Base-by-base conservation (phyloP, 2,888 invertebrate genomes). In the Dasypolia templi region DNA sequence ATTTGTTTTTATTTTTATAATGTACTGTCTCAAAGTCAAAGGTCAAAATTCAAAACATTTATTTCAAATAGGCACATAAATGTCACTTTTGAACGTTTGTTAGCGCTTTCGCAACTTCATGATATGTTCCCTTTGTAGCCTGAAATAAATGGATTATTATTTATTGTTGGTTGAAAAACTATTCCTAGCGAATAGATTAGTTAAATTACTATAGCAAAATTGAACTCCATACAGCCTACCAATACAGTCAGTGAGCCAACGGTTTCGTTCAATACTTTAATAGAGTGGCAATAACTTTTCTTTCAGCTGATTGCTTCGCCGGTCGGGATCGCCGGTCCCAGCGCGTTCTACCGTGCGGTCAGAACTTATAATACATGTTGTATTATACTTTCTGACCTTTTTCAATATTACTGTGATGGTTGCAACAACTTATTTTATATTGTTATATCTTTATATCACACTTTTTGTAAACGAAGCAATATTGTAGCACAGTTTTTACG, bases 311-410 rank as follows among this genome's bases (percentile, higher is more conserved):
- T 89, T 89, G 88, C 91, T 87, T 84, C 90, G 79, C 79, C 88
- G 89, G 86, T 89, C 90, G 89, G 89, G 89, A 86, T 85, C 86
- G 74, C 58, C 84, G 87, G 77, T 87, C 89, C 87, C 87, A 85
- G 89, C 88, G 87, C 89, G 89, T 90, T 87, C 84, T 68, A 75
- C 87, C 89, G 85, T 79, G 80, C 90, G 95, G 95, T 94, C 95
- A 93, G 95, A 94, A 93, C 84, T 93, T 93, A 93, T 94, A 95
- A 95, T 95, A 95, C 95, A 69, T 46, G 35, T 72, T 81, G 95
- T 95, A 94, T 95, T 95, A 95, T 92, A 86, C 90, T 91, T 95
- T 95, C 95, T 93, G 95, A 95, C 95, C 93, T 87, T 72, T 87
- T 82, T 89, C 77, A 72, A 77, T 85, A 74, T 69, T 64, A 82